Conservation (phyloP, 2,797 vertebrate genomes). For the Etheostoma nigrum region DNA sequence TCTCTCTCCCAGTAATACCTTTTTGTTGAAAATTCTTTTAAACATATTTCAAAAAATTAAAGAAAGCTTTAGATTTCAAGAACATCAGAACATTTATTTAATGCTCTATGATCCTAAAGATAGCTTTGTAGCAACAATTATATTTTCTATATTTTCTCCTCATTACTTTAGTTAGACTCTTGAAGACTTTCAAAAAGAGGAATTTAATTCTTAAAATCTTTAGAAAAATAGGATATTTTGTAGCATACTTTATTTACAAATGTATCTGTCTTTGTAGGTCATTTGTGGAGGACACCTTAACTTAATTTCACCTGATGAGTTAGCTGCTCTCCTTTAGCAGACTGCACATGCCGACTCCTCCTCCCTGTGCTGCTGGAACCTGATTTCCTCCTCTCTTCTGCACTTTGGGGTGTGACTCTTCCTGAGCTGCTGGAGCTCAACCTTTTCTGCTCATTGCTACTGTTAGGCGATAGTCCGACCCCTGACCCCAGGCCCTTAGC, state of each 20-base stretch:
- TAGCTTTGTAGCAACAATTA: too few species aligned
- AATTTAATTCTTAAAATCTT: background rate
- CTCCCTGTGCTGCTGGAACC: conserved; percentile 41
- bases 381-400: conserved; percentile 33
- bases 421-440: conserved; percentile 43
- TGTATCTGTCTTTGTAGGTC: background rate
- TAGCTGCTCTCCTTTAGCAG: conserved; percentile 34
- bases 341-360: conserved; percentile 4
- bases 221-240: background rate
- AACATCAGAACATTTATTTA: background rate
- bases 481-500: conserved; percentile 42
- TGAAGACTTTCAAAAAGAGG: background rate
- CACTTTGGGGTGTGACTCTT: conserved; percentile 45
- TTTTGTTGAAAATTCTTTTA: too few species aligned
- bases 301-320: conserved; percentile 64
- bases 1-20: too few species aligned
- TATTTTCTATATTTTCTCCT: too few species aligned
- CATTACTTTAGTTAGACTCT: background rate
- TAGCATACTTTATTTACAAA: background rate
- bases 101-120: background rate
- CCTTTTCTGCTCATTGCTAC: conserved; percentile 15
- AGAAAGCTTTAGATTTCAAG: background rate
- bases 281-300: background rate
- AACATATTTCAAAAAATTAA: too few species aligned
- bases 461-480: background rate